phyloP scores from a whole-genome alignment of 1,140 invertebrate genomes.

The Bombus confusus region DNA sequence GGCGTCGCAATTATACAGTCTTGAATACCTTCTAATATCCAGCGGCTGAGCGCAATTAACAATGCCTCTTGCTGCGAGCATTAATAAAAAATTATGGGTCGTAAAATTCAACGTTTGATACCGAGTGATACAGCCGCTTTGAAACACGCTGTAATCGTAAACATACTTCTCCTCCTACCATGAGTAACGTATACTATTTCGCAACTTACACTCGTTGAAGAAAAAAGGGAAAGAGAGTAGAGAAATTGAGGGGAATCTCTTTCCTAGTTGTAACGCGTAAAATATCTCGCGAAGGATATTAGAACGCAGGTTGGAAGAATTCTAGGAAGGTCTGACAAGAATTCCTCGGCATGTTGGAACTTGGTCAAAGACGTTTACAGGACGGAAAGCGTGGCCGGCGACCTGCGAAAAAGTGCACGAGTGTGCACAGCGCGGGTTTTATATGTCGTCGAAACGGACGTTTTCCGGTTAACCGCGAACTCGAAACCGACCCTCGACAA shows the following conservation, averaged over 20 bases:
- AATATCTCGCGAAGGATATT: slow-evolving; percentile 35
- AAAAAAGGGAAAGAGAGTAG: not conserved
- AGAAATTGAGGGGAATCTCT: not conserved
- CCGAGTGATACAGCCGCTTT: not conserved
- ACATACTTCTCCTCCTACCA: not conserved
- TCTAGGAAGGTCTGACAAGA: not conserved
- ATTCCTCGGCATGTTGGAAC: slow-evolving; percentile 1
- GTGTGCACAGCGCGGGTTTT: slow-evolving; percentile 50
- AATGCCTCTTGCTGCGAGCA: not conserved
- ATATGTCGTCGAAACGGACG: slow-evolving; percentile 45
- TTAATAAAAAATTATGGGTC: slow-evolving; percentile 31
- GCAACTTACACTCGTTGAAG: not conserved
- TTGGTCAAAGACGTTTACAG: slow-evolving; percentile 2
- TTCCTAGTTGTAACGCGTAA: not conserved
- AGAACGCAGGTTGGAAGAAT: slow-evolving; percentile 17
- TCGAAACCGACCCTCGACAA: slow-evolving; percentile 56
- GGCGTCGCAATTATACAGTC: slow-evolving; percentile 1
- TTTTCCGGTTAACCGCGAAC: slow-evolving; percentile 66
- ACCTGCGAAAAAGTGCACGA: slow-evolving; percentile 45
- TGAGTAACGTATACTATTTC: not conserved
- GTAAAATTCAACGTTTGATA: not conserved
- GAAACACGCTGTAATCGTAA: not conserved
- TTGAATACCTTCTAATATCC: slow-evolving; percentile 23
- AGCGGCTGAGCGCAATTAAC: slow-evolving; percentile 8
- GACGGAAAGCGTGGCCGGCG: slow-evolving; percentile 33